Base-by-base conservation (phyloP, 2,888 invertebrate genomes). In the Esperia sulphurella region DNA sequence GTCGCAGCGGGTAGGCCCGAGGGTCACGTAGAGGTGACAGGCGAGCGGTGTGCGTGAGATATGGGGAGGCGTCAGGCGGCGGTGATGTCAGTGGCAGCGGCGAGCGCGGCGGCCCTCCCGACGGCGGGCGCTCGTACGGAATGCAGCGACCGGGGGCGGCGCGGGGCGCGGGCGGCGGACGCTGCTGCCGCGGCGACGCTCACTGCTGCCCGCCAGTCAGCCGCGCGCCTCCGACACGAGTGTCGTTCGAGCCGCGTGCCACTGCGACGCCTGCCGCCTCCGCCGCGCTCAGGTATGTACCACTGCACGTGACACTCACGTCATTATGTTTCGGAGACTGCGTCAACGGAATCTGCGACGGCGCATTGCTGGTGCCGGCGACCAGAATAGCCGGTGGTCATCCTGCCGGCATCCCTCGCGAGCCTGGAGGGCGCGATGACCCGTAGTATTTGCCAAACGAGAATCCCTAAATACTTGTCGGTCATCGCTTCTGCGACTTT, bases 201-300 rank as follows among this genome's bases (percentile, higher is more conserved):
- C 71, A 73, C 76, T 76, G 80, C 78, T 74, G 73, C 71, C 70
- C 71, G 66, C 69, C 63, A 84, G 84, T 84, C 75, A 67, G 84
- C 84, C 86, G 88, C 87, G 87, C 86, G 87, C 84, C 85, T 72
- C 79, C 82, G 84, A 76, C 79, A 73, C 80, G 86, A 82, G 73
- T 75, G 80, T 68, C 77, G 79, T 78, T 68, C 78, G 71, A 75
- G 70, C 63, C 64, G 72, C 75, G 81, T 73, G 70, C 52, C 58
- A 57, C 65, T 35, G 21, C 21, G 35, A 35, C 35, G n/a, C 10
- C 35, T 30, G 63, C 55, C 68, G 59, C 64, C 71, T 63, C 72
- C 71, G 68, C 74, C 62, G 63, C 74, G 59, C 70, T 68, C 80
- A 85, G 86, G 87, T 87, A 85, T 62, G 88, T 86, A 80, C 69